These are phyloP conservation scores for Ruditapes philippinarum DNA, from an alignment of 1,140 invertebrate genomes.

Conservation along the genomic window DNA sequence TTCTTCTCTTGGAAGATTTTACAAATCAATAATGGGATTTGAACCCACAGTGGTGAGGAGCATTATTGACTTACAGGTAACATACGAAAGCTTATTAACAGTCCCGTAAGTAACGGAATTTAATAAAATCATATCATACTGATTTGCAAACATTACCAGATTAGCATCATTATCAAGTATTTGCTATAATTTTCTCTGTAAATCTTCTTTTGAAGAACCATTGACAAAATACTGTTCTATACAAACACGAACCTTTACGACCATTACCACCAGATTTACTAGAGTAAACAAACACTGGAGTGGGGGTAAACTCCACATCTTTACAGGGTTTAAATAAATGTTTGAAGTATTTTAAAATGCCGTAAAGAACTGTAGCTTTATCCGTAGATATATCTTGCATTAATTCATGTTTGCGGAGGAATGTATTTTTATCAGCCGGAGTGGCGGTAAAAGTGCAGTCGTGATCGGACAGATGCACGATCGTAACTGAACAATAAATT, in stretches of 20 bases:
- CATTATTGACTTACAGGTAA: too few relatives aligned
- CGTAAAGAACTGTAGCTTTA: background rate
- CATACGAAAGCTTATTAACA: too few relatives aligned
- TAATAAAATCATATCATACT: background rate
- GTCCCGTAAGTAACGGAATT: too few relatives aligned
- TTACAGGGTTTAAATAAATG: slow-evolving; percentile 25
- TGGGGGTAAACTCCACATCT: slow-evolving; percentile 7
- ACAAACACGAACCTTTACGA: background rate
- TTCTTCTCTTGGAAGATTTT: too few relatives aligned
- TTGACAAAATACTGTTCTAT: background rate
- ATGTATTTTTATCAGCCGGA: slow-evolving; percentile 8
- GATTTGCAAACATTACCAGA: background rate
- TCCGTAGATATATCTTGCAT: background rate
- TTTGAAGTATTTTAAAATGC: slow-evolving; percentile 21
- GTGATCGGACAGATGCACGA: background rate
- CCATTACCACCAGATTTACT: slow-evolving; percentile 28
- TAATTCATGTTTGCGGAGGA: background rate
- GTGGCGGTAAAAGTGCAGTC: background rate
- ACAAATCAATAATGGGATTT: too few relatives aligned
- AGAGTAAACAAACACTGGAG: background rate
- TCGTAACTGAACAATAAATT: too few relatives aligned
- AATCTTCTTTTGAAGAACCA: slow-evolving; percentile 5
- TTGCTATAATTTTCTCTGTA: background rate
- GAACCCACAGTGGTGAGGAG: too few relatives aligned
- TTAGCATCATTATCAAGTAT: background rate